Conservation (phyloP, 2,113 vertebrate species). For the Pongo abelii region DNA sequence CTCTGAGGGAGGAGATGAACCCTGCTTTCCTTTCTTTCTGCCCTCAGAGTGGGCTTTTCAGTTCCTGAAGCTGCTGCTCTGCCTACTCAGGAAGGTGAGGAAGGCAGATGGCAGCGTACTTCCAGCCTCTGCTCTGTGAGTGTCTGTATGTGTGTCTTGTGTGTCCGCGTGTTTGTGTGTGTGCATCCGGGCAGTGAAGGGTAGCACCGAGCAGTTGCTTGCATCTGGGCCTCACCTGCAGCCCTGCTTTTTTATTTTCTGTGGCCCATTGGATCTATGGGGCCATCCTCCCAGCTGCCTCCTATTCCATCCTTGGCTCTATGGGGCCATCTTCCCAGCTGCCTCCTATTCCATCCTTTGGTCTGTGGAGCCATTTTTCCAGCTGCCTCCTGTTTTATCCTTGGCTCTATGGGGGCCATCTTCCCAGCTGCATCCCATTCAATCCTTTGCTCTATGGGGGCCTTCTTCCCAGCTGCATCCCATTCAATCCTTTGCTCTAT, state of each 20-base stretch:
- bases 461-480: too few relatives aligned
- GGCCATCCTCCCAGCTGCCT: too few relatives aligned
- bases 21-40: not conserved
- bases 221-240: too few relatives aligned
- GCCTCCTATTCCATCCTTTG: not conserved
- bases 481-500: too few relatives aligned
- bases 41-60: not conserved
- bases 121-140: not conserved
- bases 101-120: not conserved
- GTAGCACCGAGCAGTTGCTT: not conserved
- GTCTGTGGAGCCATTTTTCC: too few relatives aligned
- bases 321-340: not conserved
- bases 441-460: not conserved
- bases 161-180: not conserved
- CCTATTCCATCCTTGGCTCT: too few relatives aligned
- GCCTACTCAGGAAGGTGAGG: not conserved
- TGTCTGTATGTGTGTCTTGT: not conserved
- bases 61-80: not conserved
- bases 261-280: not conserved
- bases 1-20: too few relatives aligned
- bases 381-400: too few relatives aligned
- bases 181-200: not conserved
- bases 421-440: too few relatives aligned
- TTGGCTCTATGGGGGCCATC: not conserved
- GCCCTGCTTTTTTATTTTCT: not conserved